Conservation (phyloP, 1,140 invertebrate species). For the Drosophila willistoni region DNA sequence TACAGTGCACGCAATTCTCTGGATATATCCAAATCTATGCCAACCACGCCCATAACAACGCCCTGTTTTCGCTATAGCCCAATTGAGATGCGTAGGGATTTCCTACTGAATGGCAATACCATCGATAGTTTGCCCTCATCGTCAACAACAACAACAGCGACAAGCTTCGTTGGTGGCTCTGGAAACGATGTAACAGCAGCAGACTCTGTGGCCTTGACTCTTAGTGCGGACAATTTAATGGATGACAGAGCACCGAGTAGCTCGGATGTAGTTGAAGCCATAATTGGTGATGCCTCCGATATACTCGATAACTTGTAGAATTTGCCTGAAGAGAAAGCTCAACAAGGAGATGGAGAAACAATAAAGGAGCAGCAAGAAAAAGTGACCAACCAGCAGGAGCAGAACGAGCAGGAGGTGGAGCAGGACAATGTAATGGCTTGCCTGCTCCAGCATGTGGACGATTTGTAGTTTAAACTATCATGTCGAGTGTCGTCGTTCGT, state of each 20-base stretch:
- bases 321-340: constrained; percentile 80
- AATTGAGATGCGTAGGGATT: constrained; percentile 84
- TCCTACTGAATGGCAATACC: constrained; percentile 86
- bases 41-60: constrained; percentile 85
- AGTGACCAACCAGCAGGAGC: neutral
- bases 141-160: constrained; percentile 15
- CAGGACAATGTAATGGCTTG: constrained; percentile 54
- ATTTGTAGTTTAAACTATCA: constrained; percentile 36
- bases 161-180: constrained; percentile 35
- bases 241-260: constrained; percentile 61
- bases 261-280: constrained; percentile 69
- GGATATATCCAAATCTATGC: constrained; percentile 86
- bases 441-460: constrained; percentile 65
- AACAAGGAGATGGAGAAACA: constrained; percentile 12
- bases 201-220: constrained; percentile 19
- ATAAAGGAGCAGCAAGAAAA: constrained; percentile 9
- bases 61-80: constrained; percentile 86
- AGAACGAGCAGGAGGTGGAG: constrained; percentile 17
- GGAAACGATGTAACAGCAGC: neutral
- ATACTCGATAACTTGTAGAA: constrained; percentile 79
- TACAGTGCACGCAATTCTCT: constrained; percentile 53
- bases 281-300: constrained; percentile 63
- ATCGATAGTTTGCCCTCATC: constrained; percentile 78
- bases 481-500: neutral
- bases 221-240: constrained; percentile 59